These are phyloP conservation scores for Heliopora coerulea DNA, from an alignment of 92 coral and sea anemone species.

Conservation along the genomic window DNA sequence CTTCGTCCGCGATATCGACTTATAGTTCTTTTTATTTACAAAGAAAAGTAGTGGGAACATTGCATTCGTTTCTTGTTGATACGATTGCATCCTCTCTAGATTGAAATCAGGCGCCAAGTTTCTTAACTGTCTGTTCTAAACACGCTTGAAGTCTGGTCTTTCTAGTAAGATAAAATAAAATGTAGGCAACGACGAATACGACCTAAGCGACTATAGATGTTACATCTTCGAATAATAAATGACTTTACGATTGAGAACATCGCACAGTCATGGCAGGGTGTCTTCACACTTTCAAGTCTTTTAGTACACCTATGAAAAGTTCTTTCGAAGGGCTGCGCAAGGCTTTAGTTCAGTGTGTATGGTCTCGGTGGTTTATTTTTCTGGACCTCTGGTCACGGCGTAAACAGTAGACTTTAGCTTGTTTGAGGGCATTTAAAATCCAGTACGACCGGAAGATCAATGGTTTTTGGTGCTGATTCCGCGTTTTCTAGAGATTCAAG, in stretches of 20 bases:
- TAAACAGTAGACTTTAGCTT: not conserved
- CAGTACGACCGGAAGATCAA: not conserved
- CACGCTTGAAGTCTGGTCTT: not conserved
- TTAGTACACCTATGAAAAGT: not conserved
- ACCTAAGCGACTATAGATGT: not conserved
- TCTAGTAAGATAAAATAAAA: not conserved
- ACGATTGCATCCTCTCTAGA: not conserved
- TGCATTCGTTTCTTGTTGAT: not conserved
- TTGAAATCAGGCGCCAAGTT: not conserved
- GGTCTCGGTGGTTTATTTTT: not conserved
- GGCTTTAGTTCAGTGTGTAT: not conserved
- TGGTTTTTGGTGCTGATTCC: too few relatives aligned
- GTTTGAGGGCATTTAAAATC: too few relatives aligned
- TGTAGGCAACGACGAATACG: not conserved
- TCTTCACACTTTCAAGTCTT: not conserved
- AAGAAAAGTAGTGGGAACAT: not conserved
- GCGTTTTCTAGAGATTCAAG: too few relatives aligned
- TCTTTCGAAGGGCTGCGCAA: not conserved
- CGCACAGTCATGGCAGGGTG: not conserved
- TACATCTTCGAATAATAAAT: not conserved
- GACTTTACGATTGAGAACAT: not conserved
- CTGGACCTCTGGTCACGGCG: constrained; percentile 27
- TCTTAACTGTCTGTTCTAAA: not conserved
- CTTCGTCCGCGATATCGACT: constrained; percentile 7
- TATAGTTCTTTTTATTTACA: constrained; percentile 23